phyloP scores from a whole-genome alignment of 2,113 vertebrate genomes.

The Macheiramphus alcinus region DNA sequence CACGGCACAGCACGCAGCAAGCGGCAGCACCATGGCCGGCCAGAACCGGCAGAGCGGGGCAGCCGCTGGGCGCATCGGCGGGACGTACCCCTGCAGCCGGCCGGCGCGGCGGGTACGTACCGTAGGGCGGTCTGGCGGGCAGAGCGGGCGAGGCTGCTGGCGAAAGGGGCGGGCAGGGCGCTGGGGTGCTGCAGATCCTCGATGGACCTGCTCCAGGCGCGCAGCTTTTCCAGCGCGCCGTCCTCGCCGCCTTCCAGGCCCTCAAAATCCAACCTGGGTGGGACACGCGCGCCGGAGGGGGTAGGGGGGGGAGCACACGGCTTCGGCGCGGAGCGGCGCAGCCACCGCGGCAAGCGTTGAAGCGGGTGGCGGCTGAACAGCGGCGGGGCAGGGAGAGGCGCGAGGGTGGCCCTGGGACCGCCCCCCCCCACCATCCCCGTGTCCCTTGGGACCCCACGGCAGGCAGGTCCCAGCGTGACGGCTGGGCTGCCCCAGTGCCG shows the following conservation, averaged over 20 bases:
- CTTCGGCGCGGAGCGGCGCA: neutral
- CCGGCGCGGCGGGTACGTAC: slow-evolving; percentile 77
- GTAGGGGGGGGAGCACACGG: neutral
- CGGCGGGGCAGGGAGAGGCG: neutral
- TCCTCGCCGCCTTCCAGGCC: slow-evolving; percentile 90
- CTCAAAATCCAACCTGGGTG: slow-evolving; percentile 94
- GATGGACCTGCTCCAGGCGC: slow-evolving; percentile 95
- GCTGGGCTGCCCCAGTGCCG: neutral
- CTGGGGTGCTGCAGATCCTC: slow-evolving; percentile 92
- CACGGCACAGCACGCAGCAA: neutral
- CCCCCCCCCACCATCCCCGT: neutral
- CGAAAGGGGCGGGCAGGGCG: slow-evolving; percentile 82
- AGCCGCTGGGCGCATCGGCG: neutral
- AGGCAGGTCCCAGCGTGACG: accelerated
- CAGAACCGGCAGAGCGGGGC: neutral
- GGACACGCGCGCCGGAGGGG: neutral
- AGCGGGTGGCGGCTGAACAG: neutral
- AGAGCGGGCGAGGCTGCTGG: slow-evolving; percentile 92
- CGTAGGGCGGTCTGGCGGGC: slow-evolving; percentile 93
- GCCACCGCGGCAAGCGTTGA: neutral
- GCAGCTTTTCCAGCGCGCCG: slow-evolving; percentile 86
- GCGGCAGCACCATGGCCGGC: neutral
- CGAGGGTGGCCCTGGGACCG: neutral
- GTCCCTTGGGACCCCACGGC: neutral
- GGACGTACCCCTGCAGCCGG: slow-evolving; percentile 18